Evolutionary conservation across 2,797 vertebrate species (phyloP), one percentile per base, ranked within the genome.

Genomic region (Sebastiscus tertius): DNA sequence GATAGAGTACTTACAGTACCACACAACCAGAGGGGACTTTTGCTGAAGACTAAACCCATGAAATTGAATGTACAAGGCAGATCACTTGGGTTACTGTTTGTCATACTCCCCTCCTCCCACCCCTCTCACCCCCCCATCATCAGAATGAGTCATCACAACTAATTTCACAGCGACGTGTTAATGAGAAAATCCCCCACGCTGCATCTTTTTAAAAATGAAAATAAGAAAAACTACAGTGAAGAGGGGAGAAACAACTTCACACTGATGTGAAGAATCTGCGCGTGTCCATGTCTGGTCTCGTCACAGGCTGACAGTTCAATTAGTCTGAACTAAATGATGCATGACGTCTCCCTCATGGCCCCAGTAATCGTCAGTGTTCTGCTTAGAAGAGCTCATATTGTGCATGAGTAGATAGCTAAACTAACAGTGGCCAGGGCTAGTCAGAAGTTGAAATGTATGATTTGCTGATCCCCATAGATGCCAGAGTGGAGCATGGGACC

Each of bases 221-320:
- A 84, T 66, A 39, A 27, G 61, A 61, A 18, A 79, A 87, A 81
- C 55, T 59, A 75, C 20, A 72, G 22, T 29, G 60, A 77, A 39
- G 31, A 9, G 9, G 33, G 18, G 39, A 24, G 3, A 8, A 18
- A 31, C 22, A 78, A 72, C 62, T 26, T 39, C 81, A 22, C 69
- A 64, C 58, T 68, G 73, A 89, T 79, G 59, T 83, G 76, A 79
- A 73, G 88, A 92, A 84, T 79, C 63, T 79, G 80, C 59, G 70
- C 68, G 31, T 87, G 87, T 93, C 87, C 80, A 49, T 75, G 87
- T 92, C 81, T 83, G 82, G 73, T 77, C 88, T 90, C 72, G 81
- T 93, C 91, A 92, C 85, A 88, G 82, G 64, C 84, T 92, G 92
- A 95, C 92, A 93, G 90, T 93, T 95, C 89, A 93, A 93, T 94